These are phyloP conservation scores for Baccha elongata DNA, from an alignment of 2,888 invertebrate species.

Conservation along the genomic window DNA sequence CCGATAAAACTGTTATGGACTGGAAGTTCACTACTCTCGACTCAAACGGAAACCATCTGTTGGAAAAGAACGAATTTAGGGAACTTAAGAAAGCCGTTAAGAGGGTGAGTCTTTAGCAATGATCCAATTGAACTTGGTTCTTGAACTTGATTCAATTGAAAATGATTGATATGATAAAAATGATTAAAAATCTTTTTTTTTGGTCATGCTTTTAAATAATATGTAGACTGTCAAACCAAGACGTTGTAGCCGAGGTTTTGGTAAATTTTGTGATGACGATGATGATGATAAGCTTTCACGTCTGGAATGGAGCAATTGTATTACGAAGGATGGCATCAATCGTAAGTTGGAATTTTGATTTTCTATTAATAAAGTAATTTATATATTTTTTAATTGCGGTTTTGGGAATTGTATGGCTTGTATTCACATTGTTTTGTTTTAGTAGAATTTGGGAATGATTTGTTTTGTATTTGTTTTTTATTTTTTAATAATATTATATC, in stretches of 20 bases:
- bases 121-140: conserved; percentile 16
- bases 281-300: conserved; percentile 90
- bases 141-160: conserved; percentile 27
- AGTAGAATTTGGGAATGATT: conserved; percentile 10
- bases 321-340: conserved; percentile 91
- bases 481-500: conserved; percentile 19
- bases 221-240: conserved; percentile 91
- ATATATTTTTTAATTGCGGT: conserved; percentile 12
- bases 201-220: too few relatives aligned
- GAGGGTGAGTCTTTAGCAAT: conserved; percentile 83
- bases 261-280: conserved; percentile 93
- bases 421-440: conserved; percentile 14
- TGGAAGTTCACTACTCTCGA: conserved; percentile 97
- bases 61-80: conserved; percentile 92
- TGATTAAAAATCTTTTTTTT: too few relatives aligned
- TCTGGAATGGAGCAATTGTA: conserved; percentile 93
- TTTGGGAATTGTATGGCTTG: conserved; percentile 13
- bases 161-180: conserved; percentile 36
- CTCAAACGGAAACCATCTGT: conserved; percentile 88
- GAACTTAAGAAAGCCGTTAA: conserved; percentile 91
- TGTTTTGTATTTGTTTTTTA: conserved; percentile 2
- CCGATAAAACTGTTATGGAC: conserved; percentile 86
- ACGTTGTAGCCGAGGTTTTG: conserved; percentile 94
- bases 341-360: conserved; percentile 85
- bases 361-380: not conserved